Base-by-base conservation (phyloP, 2,113 vertebrate genomes). In the Pangasianodon hypophthalmus region DNA sequence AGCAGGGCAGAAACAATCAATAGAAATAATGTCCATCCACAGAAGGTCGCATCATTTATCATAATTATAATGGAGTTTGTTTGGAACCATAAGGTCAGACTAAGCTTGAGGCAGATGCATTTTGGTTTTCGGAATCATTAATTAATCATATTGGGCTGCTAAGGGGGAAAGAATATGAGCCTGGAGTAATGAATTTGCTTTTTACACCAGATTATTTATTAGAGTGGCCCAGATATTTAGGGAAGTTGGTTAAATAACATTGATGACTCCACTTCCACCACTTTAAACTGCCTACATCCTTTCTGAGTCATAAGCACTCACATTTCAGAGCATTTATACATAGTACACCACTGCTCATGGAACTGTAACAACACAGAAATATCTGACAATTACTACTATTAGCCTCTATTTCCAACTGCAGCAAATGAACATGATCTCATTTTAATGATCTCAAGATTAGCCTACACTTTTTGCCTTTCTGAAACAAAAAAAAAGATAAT, bases 31-130 rank as follows among this genome's bases (percentile, higher is more conserved):
- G 77, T 71, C 77, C 56, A 84, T 88, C 80, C 79, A 85, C 77
- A 64, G 81, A 93, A 93, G 92, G 90, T 81, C 91, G 88, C 91
- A 94, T 95, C 94, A 95, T 94, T 95, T 96, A 95, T 95, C 93
- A 50, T 93, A 95, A 95, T 96, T 94, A 94, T 94, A 95, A 92
- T 86, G 64, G 87, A 91, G 85, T 90, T 85, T 87, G 87, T 83
- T 87, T 54, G 91, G 92, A 92, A 94, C 93, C 93, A 89, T 95
- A 94, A 95, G 94, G 94, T 95, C 95, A 94, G 91, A 92, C 56
- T 2, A 18, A 92, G 94, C 92, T 93, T 91, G 91, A 37, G 92
- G 94, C 93, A 87, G 92, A 92, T 88, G 85, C 54, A 88, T 94
- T 92, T 89, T 85, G 46, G 88, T 89, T 90, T 90, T 90, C 90